A percentile compares a stretch with the other conserved stretches of the same genome.
Evolutionary conservation across 2,797 vertebrate genomes (phyloP).

Genomic region (Peromyscus attwateri): DNA sequence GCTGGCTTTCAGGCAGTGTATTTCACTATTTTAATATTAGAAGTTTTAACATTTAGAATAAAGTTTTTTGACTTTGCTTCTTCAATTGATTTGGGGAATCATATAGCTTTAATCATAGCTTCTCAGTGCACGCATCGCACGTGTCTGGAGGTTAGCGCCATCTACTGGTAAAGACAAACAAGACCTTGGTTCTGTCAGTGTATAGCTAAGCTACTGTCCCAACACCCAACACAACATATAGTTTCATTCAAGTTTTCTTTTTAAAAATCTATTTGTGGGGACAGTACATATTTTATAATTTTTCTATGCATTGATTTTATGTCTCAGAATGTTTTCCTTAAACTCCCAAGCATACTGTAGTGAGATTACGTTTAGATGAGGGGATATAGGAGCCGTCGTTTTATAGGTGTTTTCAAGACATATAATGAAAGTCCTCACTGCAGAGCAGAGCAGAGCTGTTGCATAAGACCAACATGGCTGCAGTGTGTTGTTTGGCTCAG

Average conservation of each 20-base stretch:
- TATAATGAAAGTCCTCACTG: background rate
- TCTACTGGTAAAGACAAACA: constrained; percentile 72
- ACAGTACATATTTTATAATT: constrained; percentile 38
- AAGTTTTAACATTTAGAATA: constrained; percentile 51
- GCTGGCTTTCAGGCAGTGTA: background rate
- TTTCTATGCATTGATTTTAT: constrained; percentile 33
- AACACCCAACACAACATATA: background rate
- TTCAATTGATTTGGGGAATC: constrained; percentile 46
- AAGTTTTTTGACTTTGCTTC: constrained; percentile 29
- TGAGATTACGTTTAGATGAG: constrained; percentile 32
- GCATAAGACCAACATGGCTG: background rate
- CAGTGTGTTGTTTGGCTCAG: constrained; percentile 9
- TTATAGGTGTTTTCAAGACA: constrained; percentile 48
- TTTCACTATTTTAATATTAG: constrained; percentile 25
- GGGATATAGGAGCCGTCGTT: background rate
- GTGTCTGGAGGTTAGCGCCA: constrained; percentile 71
- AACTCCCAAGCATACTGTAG: constrained; percentile 19
- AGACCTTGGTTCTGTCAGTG: background rate
- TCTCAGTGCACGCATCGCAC: background rate
- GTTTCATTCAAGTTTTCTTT: constrained; percentile 44
- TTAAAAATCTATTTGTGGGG: constrained; percentile 24
- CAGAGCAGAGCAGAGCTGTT: constrained; percentile 34
- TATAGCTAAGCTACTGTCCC: background rate
- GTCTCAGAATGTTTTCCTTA: constrained; percentile 19
- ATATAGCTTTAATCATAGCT: background rate